Evolutionary conservation across 2,113 vertebrate species (phyloP).

Genomic region (Lycaon pictus): DNA sequence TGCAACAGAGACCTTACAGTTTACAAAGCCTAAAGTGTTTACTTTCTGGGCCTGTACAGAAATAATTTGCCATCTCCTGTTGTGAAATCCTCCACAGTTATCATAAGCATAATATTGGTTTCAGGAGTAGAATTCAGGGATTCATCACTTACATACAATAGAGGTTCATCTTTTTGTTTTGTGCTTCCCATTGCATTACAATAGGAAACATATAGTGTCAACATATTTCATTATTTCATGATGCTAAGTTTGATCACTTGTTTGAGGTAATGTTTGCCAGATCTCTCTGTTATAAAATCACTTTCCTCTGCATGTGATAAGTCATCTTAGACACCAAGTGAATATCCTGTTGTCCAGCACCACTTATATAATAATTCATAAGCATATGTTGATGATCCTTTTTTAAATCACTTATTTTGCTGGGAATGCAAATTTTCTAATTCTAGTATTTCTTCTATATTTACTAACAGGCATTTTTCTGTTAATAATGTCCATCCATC

Average conservation of each 20-base stretch:
- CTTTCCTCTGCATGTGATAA: neutral
- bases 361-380: neutral
- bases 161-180: neutral
- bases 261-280: neutral
- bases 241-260: neutral
- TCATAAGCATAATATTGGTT: neutral
- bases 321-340: neutral
- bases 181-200: neutral
- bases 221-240: neutral
- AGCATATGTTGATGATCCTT: neutral
- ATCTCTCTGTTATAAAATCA: neutral
- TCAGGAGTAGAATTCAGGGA: neutral
- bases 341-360: neutral
- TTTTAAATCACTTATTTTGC: neutral
- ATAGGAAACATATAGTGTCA: neutral
- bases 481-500: neutral
- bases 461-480: neutral
- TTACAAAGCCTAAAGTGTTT: neutral
- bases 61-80: neutral
- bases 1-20: neutral
- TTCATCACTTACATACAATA: neutral
- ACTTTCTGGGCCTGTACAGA: neutral
- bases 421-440: neutral
- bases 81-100: neutral
- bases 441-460: neutral